These are phyloP conservation scores for Anthopleura xanthogrammica DNA, from an alignment of 92 coral and sea anemone genomes.

Conservation along the genomic window DNA sequence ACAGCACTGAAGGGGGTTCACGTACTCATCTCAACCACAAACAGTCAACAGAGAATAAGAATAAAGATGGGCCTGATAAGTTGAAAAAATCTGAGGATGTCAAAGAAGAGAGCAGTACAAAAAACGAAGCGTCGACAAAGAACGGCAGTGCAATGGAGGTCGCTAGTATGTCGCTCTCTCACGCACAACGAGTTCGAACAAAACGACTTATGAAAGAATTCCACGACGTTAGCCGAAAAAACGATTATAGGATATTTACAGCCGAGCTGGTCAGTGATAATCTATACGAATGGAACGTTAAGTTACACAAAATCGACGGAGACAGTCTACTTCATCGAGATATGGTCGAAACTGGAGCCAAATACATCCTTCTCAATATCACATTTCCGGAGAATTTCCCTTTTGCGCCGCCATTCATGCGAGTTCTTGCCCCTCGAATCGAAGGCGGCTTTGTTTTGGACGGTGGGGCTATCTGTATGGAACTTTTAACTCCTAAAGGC, in stretches of 20 bases:
- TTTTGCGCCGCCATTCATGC: conserved; percentile 86
- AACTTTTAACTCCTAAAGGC: conserved; percentile 84
- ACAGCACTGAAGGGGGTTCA: conserved; percentile 34
- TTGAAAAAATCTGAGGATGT: conserved; percentile 17
- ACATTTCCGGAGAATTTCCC: conserved; percentile 90
- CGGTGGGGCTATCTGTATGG: conserved; percentile 93
- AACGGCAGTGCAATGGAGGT: conserved; percentile 37
- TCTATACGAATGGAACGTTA: conserved; percentile 87
- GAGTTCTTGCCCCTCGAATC: conserved; percentile 86
- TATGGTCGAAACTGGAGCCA: conserved; percentile 87
- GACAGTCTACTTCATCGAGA: conserved; percentile 86
- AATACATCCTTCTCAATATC: conserved; percentile 76
- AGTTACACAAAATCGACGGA: conserved; percentile 75
- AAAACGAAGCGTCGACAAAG: conserved; percentile 17
- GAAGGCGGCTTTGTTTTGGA: conserved; percentile 90
- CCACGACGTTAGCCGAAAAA: conserved; percentile 74
- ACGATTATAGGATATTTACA: conserved; percentile 74
- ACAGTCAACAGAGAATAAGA: conserved; percentile 59
- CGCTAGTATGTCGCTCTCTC: conserved; percentile 73
- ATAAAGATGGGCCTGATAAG: conserved; percentile 51
- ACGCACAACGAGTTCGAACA: conserved; percentile 79
- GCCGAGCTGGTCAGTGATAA: conserved; percentile 88
- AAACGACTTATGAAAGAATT: conserved; percentile 88
- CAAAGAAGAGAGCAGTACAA: conserved; percentile 22
- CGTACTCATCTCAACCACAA: conserved; percentile 39